Conservation (phyloP, 2,113 vertebrate genomes). For the Lepidothrix coronata region DNA sequence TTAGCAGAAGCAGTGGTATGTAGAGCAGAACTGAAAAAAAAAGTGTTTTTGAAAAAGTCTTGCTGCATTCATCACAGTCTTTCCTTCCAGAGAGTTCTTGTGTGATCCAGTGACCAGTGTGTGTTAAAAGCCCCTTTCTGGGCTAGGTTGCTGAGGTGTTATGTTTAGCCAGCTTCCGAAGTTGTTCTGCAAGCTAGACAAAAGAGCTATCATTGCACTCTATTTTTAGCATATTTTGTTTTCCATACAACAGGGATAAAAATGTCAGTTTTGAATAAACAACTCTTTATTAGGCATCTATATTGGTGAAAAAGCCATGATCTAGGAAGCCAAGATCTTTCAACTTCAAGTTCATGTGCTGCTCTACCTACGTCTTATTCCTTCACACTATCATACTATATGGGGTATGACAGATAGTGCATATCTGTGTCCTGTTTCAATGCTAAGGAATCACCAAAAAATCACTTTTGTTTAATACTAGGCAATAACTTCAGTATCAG, state of each 20-base stretch:
- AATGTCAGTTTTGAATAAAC: not conserved
- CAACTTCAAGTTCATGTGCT: not conserved
- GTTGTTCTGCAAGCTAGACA: not conserved
- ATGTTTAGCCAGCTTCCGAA: not conserved
- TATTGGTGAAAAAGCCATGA: not conserved
- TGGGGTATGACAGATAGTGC: not conserved
- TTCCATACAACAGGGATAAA: not conserved
- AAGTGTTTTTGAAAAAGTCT: not conserved
- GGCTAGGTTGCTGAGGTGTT: not conserved
- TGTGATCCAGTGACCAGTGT: not conserved
- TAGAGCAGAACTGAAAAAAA: not conserved
- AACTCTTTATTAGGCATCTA: not conserved
- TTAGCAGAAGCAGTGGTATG: not conserved
- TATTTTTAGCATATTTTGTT: not conserved
- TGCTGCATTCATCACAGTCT: not conserved
- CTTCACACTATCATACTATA: not conserved
- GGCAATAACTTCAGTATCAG: not conserved
- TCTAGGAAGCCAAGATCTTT: not conserved
- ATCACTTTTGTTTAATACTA: not conserved
- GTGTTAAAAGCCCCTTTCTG: not conserved
- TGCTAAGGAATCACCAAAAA: not conserved
- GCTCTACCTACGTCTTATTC: not conserved
- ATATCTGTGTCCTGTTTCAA: not conserved
- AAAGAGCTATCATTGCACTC: not conserved
- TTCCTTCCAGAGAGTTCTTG: not conserved